Evolutionary conservation across 2,797 vertebrate genomes (phyloP).

Genomic region (Oryzias sinensis): DNA sequence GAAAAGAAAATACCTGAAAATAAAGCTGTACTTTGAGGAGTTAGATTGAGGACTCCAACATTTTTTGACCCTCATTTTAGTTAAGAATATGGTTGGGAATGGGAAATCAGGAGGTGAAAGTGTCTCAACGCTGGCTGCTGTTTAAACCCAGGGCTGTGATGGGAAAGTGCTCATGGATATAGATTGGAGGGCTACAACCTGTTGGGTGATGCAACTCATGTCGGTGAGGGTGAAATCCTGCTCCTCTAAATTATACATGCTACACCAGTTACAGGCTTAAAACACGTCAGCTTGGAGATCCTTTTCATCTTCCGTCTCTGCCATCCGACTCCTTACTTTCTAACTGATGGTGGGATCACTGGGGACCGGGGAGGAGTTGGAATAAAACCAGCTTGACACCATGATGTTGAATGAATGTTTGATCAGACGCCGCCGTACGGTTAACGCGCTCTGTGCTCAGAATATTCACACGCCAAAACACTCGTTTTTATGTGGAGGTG

Average conservation of each 20-base stretch:
- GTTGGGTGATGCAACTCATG: constrained; percentile 45
- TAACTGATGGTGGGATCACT: too few relatives aligned
- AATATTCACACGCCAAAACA: too few relatives aligned
- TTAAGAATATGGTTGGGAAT: background rate
- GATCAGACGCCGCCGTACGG: too few relatives aligned
- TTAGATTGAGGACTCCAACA: too few relatives aligned
- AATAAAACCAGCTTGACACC: too few relatives aligned
- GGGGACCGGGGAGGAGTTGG: too few relatives aligned
- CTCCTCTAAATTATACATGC: constrained; percentile 10
- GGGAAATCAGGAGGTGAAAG: background rate
- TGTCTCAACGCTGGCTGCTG: background rate
- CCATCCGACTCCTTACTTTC: background rate
- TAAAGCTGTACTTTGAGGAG: too few relatives aligned
- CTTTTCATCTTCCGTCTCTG: constrained; percentile 6
- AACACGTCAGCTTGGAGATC: constrained; percentile 1
- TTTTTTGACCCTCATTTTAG: background rate
- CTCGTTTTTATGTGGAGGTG: too few relatives aligned
- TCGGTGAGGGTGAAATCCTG: constrained; percentile 41
- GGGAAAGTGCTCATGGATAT: constrained; percentile 1
- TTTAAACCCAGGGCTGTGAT: background rate
- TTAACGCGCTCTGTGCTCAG: too few relatives aligned
- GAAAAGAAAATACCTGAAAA: too few relatives aligned
- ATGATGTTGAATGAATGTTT: too few relatives aligned
- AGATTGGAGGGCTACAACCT: background rate
- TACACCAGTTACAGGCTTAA: constrained; percentile 13